A percentile compares a stretch with the other conserved stretches of the same genome.
phyloP scores from a whole-genome alignment of 2,888 invertebrate genomes.

The Exocentrus adspersus region DNA sequence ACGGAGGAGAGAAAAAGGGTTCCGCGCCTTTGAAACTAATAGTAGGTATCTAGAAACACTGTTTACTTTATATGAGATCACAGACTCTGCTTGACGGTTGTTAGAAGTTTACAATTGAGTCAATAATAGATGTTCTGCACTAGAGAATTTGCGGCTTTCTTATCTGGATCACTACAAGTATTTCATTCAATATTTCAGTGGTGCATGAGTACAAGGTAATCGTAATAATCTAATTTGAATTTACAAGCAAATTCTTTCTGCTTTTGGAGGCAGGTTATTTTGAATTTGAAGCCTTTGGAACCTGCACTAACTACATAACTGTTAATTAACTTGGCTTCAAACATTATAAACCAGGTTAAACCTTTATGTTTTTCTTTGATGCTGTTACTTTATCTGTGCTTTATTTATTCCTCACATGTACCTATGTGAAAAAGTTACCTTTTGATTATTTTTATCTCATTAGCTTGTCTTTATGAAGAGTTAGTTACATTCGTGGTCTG shows the following conservation, averaged over 20 bases:
- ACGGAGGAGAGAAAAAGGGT: constrained; percentile 1
- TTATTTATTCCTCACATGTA: neutral
- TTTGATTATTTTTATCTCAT: too few species aligned
- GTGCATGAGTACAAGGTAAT: too few species aligned
- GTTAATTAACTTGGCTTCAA: neutral
- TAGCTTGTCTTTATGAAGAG: neutral
- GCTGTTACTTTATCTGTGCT: neutral
- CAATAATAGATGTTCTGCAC: neutral
- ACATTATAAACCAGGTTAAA: neutral
- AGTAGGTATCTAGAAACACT: constrained; percentile 1
- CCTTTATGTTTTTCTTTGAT: neutral
- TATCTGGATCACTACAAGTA: too few species aligned
- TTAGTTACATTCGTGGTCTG: too few species aligned
- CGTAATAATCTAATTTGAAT: neutral
- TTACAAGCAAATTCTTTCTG: neutral
- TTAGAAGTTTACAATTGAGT: neutral
- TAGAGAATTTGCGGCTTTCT: neutral
- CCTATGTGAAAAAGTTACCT: too few species aligned
- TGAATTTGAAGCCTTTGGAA: neutral
- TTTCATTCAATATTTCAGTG: neutral
- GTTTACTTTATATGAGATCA: constrained; percentile 6
- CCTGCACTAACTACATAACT: neutral
- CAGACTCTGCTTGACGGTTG: neutral
- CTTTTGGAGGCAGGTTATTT: neutral
- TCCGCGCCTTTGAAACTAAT: constrained; percentile 6